phyloP scores from a whole-genome alignment of 2,888 invertebrate species.

The Leucophenga maculata region DNA sequence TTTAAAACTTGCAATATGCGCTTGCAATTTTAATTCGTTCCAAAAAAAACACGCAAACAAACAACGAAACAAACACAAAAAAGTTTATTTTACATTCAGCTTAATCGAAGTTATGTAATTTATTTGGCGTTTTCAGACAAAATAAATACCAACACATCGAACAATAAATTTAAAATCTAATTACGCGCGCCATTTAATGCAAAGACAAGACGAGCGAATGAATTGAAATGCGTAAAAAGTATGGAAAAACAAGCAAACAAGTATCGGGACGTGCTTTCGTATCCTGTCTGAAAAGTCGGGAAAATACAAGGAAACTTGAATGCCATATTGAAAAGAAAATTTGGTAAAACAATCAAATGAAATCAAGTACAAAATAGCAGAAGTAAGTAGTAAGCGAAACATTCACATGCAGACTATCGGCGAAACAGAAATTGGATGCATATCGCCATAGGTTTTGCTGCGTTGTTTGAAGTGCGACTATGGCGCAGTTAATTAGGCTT shows the following conservation, averaged over 20 bases:
- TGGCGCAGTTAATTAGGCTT: too few species aligned
- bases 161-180: slow-evolving; percentile 64
- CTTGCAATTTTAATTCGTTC: slow-evolving; percentile 11
- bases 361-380: too few species aligned
- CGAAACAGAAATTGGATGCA: neutral
- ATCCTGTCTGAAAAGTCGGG: neutral
- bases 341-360: neutral
- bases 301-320: neutral
- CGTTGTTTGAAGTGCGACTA: too few species aligned
- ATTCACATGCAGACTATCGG: neutral
- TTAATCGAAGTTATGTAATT: neutral
- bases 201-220: slow-evolving; percentile 1
- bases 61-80: too few species aligned
- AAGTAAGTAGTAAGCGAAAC: neutral
- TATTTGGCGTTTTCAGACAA: slow-evolving; percentile 16
- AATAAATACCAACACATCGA: slow-evolving; percentile 25
- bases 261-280: neutral
- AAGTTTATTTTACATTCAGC: neutral
- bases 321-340: neutral
- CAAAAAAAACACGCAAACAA: neutral
- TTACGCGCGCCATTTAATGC: slow-evolving; percentile 63
- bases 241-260: neutral
- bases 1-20: neutral
- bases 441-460: too few species aligned
- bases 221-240: neutral